Evolutionary conservation across 1,140 invertebrate species (phyloP).

Genomic region (Drosophila suzukii): DNA sequence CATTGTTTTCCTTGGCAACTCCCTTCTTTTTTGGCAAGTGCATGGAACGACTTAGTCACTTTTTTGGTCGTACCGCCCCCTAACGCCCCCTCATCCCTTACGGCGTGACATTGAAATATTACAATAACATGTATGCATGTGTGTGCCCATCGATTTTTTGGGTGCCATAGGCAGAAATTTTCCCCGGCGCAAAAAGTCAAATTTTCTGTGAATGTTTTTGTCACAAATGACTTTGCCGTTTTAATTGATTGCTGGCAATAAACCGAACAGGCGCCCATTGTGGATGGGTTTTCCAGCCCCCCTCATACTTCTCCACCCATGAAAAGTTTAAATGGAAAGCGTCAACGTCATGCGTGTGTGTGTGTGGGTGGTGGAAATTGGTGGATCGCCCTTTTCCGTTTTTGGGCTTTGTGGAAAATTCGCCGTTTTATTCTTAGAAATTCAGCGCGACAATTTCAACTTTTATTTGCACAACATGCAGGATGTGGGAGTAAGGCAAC

Average conservation of each 20-base stretch:
- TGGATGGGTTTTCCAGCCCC: constrained; percentile 15
- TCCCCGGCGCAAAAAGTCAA: constrained; percentile 59
- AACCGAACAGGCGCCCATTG: constrained; percentile 76
- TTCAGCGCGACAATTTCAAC: constrained; percentile 74
- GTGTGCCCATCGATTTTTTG: constrained; percentile 63
- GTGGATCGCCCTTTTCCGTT: constrained; percentile 48
- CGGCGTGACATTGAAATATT: constrained; percentile 72
- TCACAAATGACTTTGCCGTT: constrained; percentile 79
- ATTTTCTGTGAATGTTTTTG: constrained; percentile 78
- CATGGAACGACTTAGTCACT: constrained; percentile 44
- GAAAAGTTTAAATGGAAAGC: constrained; percentile 75
- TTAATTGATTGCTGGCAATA: constrained; percentile 80
- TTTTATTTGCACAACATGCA: constrained; percentile 65
- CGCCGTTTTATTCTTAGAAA: constrained; percentile 71
- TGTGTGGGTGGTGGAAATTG: constrained; percentile 11
- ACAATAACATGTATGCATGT: constrained; percentile 49
- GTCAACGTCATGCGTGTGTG: constrained; percentile 64
- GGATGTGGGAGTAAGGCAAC: constrained; percentile 3
- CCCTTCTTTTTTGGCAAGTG: constrained; percentile 40
- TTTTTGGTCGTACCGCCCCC: constrained; percentile 12
- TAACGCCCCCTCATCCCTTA: neutral
- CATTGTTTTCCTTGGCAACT: constrained; percentile 4
- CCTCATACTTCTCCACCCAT: neutral
- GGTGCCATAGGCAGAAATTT: constrained; percentile 32
- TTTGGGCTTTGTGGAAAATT: constrained; percentile 64